phyloP scores from a whole-genome alignment of 2,888 invertebrate genomes.

The Lepetodrilus schrolli region DNA sequence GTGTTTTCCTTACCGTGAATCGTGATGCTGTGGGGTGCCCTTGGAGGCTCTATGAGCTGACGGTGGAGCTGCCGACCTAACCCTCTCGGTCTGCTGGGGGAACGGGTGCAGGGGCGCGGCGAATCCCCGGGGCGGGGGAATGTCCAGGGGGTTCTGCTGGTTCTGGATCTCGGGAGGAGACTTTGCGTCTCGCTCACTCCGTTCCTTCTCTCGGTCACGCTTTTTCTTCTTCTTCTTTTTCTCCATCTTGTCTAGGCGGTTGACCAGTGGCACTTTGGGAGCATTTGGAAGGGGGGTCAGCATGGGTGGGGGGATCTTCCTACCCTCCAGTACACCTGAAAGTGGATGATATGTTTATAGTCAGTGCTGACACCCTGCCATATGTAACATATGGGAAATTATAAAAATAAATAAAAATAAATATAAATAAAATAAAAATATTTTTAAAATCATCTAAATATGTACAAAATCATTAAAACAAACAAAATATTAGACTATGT shows the following conservation, averaged over 20 bases:
- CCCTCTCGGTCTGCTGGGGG: conserved; percentile 49
- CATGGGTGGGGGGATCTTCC: conserved; percentile 66
- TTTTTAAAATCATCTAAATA: too few species aligned
- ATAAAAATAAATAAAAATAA: too few species aligned
- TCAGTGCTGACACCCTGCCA: too few species aligned
- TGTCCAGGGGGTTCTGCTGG: conserved; percentile 49
- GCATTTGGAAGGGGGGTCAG: conserved; percentile 68
- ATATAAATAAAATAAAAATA: too few species aligned
- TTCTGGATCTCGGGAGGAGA: conserved; percentile 41
- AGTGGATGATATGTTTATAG: not conserved
- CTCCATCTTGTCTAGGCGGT: conserved; percentile 44
- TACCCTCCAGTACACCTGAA: conserved; percentile 63
- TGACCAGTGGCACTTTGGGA: conserved; percentile 57
- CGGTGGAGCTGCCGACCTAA: conserved; percentile 38
- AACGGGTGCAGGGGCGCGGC: conserved; percentile 68
- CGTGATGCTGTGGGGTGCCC: conserved; percentile 46
- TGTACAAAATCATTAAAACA: too few species aligned
- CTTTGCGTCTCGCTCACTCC: conserved; percentile 49
- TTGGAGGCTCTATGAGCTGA: conserved; percentile 61
- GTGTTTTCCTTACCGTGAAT: conserved; percentile 39
- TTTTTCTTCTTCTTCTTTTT: conserved; percentile 55
- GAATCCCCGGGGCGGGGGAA: conserved; percentile 63
- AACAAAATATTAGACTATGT: too few species aligned
- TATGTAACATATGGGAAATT: too few species aligned
- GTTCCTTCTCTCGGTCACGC: conserved; percentile 41